Evolutionary conservation across 2,113 vertebrate species (phyloP), one percentile per base, ranked within the genome.

Genomic region (Hymenochirus boettgeri): DNA sequence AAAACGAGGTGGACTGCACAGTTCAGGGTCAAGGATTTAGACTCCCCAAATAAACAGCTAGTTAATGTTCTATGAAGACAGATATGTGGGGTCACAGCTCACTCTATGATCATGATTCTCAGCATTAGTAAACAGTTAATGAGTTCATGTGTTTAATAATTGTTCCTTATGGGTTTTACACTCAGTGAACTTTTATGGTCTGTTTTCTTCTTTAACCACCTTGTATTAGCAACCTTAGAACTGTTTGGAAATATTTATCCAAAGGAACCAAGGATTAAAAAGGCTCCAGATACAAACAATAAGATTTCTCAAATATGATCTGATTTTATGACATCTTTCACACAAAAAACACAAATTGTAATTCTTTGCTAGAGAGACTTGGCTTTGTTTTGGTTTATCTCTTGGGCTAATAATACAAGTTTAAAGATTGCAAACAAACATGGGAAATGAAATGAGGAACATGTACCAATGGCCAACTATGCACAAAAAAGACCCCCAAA

Each of bases 121-220:
- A 60, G 60, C 56, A 60, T 59, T 18, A 52, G 53, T 52, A 69
- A 26, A 69, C 22, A 57, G 65, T 69, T 69, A 69, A 69, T 66
- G 55, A 66, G 64, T 66, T 64, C 52, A 66, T 39, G 55, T 39
- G 64, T 58, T 66, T 66, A 66, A 66, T 69, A 69, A 69, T 69
- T 69, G 45, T 59, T 42, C 48, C 45, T 60, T 31, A 42, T 69
- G 46, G 39, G 65, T 59, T 69, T 51, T 50, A 51, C 55, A 37
- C 54, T 69, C 57, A 37, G 13, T 69, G 65, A 37, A 54, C 58
- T 59, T 45, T 51, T 22, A n/a, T 57, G 50, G n/a, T 4, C 39
- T 50, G 46, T 19, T 53, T 55, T 29, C 15, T 29, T 55, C n/a
- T 31, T 1, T 55, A 55, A 55, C 5, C 26, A 53, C 8, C 17